These are phyloP conservation scores for Dynastes grantii DNA, from an alignment of 2,888 invertebrate genomes.

Conservation along the genomic window DNA sequence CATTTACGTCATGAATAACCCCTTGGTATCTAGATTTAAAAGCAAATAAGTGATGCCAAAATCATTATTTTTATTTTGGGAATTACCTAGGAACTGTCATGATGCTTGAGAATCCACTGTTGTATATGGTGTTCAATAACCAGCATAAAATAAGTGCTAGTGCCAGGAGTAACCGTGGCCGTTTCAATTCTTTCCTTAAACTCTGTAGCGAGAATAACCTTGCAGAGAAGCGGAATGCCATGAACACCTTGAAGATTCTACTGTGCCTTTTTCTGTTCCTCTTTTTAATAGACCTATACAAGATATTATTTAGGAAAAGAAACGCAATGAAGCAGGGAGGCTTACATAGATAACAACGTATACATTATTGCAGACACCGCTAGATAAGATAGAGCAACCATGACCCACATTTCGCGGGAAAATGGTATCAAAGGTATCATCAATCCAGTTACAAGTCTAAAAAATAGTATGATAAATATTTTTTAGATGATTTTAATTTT, in stretches of 20 bases:
- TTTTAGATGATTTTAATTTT: not conserved
- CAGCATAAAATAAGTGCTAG: slow-evolving; percentile 73
- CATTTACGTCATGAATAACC: slow-evolving; percentile 76
- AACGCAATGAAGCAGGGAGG: no score
- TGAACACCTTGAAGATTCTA: not conserved
- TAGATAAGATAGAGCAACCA: slow-evolving; percentile 71
- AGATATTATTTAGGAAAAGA: no score
- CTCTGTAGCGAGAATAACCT: not conserved
- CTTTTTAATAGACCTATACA: not conserved
- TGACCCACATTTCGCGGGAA: slow-evolving; percentile 74
- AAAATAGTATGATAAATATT: slow-evolving; percentile 48
- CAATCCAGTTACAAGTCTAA: slow-evolving; percentile 75
- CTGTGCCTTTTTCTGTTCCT: not conserved
- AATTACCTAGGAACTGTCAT: slow-evolving; percentile 76
- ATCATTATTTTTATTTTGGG: not conserved
- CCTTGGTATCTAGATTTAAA: slow-evolving; percentile 71
- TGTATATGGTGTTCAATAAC: slow-evolving; percentile 77
- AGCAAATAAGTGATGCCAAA: no score
- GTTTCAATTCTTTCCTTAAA: not conserved
- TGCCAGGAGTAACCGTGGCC: slow-evolving; percentile 17
- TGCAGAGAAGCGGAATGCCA: not conserved
- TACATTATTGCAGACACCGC: slow-evolving; percentile 56
- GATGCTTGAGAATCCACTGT: slow-evolving; percentile 78
- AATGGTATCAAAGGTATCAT: slow-evolving; percentile 77
- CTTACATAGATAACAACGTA: not conserved